Evolutionary conservation across 2,113 vertebrate species (phyloP).

Genomic region (Empidonax traillii): DNA sequence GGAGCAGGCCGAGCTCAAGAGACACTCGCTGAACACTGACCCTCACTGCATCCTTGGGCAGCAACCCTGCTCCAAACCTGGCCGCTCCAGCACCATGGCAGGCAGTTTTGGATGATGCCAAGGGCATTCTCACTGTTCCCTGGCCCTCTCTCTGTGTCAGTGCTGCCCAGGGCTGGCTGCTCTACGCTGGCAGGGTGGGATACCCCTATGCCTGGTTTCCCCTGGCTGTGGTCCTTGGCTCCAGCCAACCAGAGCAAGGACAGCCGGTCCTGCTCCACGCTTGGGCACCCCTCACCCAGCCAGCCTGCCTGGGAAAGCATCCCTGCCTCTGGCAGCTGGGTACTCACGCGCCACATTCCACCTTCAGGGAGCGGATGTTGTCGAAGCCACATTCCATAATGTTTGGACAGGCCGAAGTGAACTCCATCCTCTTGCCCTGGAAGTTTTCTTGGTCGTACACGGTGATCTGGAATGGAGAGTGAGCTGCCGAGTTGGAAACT

Average conservation of each 20-base stretch:
- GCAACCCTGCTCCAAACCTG: not conserved
- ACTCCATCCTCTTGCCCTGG: conserved; percentile 93
- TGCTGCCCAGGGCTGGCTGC: not conserved
- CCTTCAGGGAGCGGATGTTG: conserved; percentile 91
- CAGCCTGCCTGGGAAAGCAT: not conserved
- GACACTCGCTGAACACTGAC: not conserved
- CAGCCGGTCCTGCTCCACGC: fast-evolving
- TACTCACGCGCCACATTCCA: conserved; percentile 95
- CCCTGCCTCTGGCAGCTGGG: fast-evolving
- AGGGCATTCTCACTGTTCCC: fast-evolving
- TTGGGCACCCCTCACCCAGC: not conserved
- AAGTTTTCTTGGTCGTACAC: conserved; percentile 95
- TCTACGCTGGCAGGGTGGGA: not conserved
- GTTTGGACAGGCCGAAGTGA: conserved; percentile 89
- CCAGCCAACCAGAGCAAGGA: not conserved
- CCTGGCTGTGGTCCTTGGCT: not conserved
- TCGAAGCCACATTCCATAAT: conserved; percentile 88
- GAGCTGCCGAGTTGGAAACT: not conserved
- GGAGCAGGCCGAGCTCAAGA: not conserved
- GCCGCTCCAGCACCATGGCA: not conserved
- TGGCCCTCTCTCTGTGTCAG: not conserved
- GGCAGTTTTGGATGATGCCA: not conserved
- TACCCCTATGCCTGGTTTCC: not conserved
- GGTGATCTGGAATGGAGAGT: conserved; percentile 81
- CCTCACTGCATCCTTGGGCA: not conserved